These are phyloP conservation scores for Acridotheres tristis DNA, from an alignment of 2,797 vertebrate species.

Conservation along the genomic window DNA sequence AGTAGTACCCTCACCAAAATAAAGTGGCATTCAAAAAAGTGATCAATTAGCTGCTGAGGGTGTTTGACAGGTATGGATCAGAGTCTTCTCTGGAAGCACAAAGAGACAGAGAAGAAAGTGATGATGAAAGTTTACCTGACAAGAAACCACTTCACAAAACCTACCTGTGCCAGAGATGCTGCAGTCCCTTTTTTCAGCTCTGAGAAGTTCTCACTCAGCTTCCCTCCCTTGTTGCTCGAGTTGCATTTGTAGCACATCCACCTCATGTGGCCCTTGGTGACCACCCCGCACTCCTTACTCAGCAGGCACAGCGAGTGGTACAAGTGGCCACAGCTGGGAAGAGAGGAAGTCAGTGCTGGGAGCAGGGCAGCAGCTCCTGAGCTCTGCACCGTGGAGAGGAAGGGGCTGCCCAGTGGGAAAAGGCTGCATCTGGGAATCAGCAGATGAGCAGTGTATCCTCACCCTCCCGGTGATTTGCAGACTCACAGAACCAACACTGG, in stretches of 20 bases:
- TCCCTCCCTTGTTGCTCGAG: conserved; percentile 82
- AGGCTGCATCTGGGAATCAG: background rate
- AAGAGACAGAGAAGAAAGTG: background rate
- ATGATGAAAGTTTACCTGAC: background rate
- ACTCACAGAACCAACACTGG: background rate
- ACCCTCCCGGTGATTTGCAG: background rate
- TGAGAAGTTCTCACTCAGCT: conserved; percentile 71
- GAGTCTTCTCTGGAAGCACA: background rate
- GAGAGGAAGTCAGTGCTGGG: background rate
- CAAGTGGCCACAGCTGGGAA: conserved; percentile 91
- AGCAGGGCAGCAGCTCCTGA: background rate
- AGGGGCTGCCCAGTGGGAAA: background rate
- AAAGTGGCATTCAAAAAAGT: background rate
- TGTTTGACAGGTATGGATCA: background rate
- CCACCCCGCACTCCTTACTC: conserved; percentile 82
- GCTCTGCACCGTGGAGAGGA: background rate
- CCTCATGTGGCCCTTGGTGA: conserved; percentile 75
- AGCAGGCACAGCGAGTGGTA: conserved; percentile 94
- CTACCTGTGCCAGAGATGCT: conserved; percentile 86
- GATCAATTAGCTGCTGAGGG: background rate
- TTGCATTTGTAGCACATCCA: conserved; percentile 96
- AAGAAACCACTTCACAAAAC: background rate
- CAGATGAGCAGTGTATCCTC: background rate
- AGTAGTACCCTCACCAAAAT: background rate
- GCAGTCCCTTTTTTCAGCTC: conserved; percentile 76